phyloP scores from a whole-genome alignment of 1,140 invertebrate genomes.

The Notospermus geniculatus region DNA sequence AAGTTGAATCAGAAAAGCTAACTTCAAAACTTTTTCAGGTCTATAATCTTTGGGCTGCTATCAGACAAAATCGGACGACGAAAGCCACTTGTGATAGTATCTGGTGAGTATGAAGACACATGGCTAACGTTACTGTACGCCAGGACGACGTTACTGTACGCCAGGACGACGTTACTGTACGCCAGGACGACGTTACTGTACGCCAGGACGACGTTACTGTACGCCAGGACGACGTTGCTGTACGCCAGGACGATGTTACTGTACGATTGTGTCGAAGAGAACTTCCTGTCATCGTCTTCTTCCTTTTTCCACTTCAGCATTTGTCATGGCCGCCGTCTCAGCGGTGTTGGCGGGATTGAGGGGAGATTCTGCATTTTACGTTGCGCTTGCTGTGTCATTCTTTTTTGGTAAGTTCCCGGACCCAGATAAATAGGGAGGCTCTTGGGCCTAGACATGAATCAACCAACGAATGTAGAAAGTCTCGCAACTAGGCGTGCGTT shows the following conservation, averaged over 20 bases:
- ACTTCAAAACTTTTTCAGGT: slow-evolving; percentile 35
- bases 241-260: too few relatives aligned
- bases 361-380: slow-evolving; percentile 39
- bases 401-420: slow-evolving; percentile 39
- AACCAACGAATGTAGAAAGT: too few relatives aligned
- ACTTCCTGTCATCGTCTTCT: too few relatives aligned
- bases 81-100: slow-evolving; percentile 42
- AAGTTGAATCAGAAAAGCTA: too few relatives aligned
- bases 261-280: too few relatives aligned
- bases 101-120: slow-evolving; percentile 43
- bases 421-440: neutral
- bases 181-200: too few relatives aligned
- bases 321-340: slow-evolving; percentile 37
- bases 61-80: slow-evolving; percentile 43
- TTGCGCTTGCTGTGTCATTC: slow-evolving; percentile 39
- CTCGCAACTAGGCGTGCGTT: too few relatives aligned
- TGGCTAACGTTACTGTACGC: too few relatives aligned
- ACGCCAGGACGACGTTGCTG: too few relatives aligned
- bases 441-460: neutral
- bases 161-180: too few relatives aligned
- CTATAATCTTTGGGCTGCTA: slow-evolving; percentile 42
- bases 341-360: slow-evolving; percentile 30
- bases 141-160: too few relatives aligned
- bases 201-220: too few relatives aligned
- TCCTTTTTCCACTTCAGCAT: slow-evolving; percentile 27